Evolutionary conservation across 2,888 invertebrate species (phyloP).

Genomic region (Bugula neritina): DNA sequence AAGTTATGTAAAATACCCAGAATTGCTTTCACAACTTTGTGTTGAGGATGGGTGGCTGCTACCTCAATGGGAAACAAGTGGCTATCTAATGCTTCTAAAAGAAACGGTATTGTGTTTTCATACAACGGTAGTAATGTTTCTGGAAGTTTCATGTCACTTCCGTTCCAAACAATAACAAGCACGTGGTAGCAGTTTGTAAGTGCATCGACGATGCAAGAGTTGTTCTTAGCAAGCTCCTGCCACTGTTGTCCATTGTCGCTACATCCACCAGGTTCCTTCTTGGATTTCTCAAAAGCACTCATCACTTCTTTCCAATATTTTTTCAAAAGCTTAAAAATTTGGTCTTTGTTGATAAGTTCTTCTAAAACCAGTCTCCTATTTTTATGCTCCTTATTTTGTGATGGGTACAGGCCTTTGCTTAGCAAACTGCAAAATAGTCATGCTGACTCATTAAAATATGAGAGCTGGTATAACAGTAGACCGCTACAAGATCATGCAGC

Average conservation of each 20-base stretch:
- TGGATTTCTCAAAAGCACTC: background rate
- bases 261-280: background rate
- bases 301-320: background rate
- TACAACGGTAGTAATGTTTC: background rate
- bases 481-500: no score
- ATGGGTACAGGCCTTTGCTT: background rate
- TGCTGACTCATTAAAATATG: no score
- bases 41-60: conserved; percentile 9
- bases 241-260: conserved; percentile 5
- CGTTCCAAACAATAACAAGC: conserved; percentile 14
- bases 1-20: conserved; percentile 15
- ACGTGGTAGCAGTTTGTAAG: conserved; percentile 6
- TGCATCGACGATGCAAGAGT: conserved; percentile 2
- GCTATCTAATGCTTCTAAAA: background rate
- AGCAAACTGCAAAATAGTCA: conserved; percentile 16
- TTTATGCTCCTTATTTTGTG: background rate
- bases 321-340: background rate
- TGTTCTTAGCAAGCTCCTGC: background rate
- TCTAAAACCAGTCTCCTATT: background rate
- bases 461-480: no score
- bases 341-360: background rate
- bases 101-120: background rate
- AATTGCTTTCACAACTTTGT: background rate
- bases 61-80: background rate
- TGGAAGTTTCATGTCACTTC: conserved; percentile 6